A percentile compares a stretch with the other conserved stretches of the same genome.
Evolutionary conservation across 2,113 vertebrate genomes (phyloP).

Genomic region (Psephotus haematonotus): DNA sequence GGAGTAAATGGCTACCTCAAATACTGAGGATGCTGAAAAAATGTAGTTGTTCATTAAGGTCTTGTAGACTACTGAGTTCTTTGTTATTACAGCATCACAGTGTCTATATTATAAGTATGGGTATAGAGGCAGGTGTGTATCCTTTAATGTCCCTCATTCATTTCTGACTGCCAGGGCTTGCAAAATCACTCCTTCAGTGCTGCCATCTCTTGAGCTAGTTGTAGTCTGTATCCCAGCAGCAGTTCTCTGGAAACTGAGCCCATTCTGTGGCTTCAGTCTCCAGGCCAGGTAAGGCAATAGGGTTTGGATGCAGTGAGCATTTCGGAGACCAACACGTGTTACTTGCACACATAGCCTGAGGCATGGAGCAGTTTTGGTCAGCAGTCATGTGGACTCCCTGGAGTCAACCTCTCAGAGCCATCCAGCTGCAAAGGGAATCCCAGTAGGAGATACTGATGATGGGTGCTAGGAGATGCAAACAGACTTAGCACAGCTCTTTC

Average conservation of each 20-base stretch:
- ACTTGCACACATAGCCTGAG: not conserved
- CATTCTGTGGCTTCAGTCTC: not conserved
- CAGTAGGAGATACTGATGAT: not conserved
- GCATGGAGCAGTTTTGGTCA: not conserved
- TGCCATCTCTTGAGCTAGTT: not conserved
- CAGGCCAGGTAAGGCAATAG: not conserved
- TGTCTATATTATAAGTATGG: not conserved
- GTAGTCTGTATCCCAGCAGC: not conserved
- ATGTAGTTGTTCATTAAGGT: not conserved
- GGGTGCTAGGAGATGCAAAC: not conserved
- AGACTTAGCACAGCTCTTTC: not conserved
- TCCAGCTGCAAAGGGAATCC: not conserved
- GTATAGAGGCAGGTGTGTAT: not conserved
- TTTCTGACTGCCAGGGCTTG: not conserved
- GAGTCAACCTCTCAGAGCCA: not conserved
- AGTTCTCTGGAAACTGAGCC: not conserved
- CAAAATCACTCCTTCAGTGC: not conserved
- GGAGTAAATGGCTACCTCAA: not conserved
- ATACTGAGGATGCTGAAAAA: not conserved
- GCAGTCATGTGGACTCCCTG: not conserved
- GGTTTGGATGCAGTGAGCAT: not conserved
- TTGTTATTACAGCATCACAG: not conserved
- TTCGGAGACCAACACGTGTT: accelerated
- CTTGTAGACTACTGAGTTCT: not conserved
- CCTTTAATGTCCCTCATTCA: not conserved